Percentiles rank a stretch among this genome's conserved stretches.
Evolutionary conservation across 2,113 vertebrate species (phyloP).

Genomic region (Crypturellus undulatus): DNA sequence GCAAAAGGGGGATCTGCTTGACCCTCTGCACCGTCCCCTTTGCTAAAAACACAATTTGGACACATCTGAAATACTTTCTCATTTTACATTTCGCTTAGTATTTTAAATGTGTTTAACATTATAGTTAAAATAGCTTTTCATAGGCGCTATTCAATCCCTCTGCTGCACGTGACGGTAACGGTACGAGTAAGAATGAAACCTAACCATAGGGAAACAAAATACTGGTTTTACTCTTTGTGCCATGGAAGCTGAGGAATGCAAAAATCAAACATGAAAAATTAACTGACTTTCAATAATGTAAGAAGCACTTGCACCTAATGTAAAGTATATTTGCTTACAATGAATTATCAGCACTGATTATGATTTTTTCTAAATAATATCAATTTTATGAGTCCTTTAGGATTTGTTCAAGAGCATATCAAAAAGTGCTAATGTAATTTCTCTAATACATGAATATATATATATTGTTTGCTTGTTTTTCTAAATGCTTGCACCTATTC

Average conservation of each 20-base stretch:
- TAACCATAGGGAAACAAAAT: neutral
- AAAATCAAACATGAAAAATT: constrained; percentile 5
- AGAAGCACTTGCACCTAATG: neutral
- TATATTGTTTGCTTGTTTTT: neutral
- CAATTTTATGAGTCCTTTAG: neutral
- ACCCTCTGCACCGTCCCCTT: neutral
- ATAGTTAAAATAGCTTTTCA: too few relatives aligned
- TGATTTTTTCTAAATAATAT: neutral
- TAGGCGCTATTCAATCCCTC: neutral
- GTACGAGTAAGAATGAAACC: neutral
- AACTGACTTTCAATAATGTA: neutral
- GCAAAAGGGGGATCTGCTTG: neutral
- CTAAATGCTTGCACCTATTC: neutral
- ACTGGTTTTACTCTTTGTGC: neutral
- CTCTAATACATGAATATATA: neutral
- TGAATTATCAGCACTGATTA: neutral
- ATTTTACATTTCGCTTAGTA: neutral
- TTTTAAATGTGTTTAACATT: neutral
- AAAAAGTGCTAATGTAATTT: neutral
- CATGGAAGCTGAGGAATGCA: neutral
- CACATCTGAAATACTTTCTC: neutral
- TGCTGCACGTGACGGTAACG: neutral
- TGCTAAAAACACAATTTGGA: neutral
- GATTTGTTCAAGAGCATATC: neutral
- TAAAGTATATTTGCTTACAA: neutral